Percentiles rank a stretch among this genome's conserved stretches.
Evolutionary conservation across 2,888 invertebrate species (phyloP).

Genomic region (Epirrhoe alternata): DNA sequence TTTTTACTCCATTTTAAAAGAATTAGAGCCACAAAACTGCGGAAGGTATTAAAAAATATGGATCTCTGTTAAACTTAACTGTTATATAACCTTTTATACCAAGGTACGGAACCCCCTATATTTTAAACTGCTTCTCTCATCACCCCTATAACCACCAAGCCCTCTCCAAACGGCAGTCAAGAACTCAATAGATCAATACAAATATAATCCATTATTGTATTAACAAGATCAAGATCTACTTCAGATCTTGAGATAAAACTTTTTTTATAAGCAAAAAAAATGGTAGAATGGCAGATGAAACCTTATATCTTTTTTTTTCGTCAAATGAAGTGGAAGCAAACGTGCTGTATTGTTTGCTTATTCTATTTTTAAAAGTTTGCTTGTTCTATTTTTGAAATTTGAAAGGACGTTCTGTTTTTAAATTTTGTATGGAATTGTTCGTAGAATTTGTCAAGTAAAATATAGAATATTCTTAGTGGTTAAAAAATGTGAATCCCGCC

Average conservation of each 20-base stretch:
- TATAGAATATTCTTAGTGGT: no score
- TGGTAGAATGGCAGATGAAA: slow-evolving; percentile 35
- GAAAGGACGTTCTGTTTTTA: not conserved
- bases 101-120: slow-evolving; percentile 27
- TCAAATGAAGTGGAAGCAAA: slow-evolving; percentile 25
- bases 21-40: no score
- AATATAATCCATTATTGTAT: slow-evolving; percentile 39
- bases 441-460: not conserved
- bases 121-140: slow-evolving; percentile 6
- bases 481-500: no score
- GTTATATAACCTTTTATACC: not conserved
- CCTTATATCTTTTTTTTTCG: slow-evolving; percentile 26
- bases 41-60: no score
- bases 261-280: slow-evolving; percentile 3
- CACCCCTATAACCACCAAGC: slow-evolving; percentile 31
- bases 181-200: slow-evolving; percentile 42
- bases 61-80: not conserved
- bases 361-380: slow-evolving; percentile 7
- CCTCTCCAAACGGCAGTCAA: slow-evolving; percentile 45
- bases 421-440: not conserved
- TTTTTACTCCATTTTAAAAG: no score
- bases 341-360: slow-evolving; percentile 18
- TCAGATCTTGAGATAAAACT: slow-evolving; percentile 33
- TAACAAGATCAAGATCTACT: slow-evolving; percentile 38
- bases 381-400: slow-evolving; percentile 9